Evolutionary conservation across 2,797 vertebrate genomes (phyloP), one percentile per base, ranked within the genome.

Genomic region (Thamnophis elegans): DNA sequence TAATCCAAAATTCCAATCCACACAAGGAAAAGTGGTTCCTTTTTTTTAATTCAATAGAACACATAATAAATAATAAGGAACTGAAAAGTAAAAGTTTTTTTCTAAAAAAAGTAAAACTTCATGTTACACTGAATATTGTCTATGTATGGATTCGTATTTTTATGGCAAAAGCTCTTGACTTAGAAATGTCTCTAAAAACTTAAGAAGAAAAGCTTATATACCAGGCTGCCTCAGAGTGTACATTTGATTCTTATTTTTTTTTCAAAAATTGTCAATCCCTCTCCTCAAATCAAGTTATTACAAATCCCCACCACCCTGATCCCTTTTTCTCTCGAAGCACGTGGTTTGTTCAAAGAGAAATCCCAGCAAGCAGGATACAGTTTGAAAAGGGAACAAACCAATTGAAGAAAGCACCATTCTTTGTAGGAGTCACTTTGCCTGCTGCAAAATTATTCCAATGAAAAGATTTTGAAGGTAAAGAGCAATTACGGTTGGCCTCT

Each of bases 401-500:
- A 95, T 96, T 97, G 97, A 94, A 97, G 94, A 95, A 93, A 95
- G 94, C 87, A 92, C 94, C 93, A 68, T 96, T 97, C 94, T 96
- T 97, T 94, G 96, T 93, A 95, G 60, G 92, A 97, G 93, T 96
- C 93, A 93, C 93, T 94, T 93, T 91, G 95, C 96, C 95, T 85
- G 62, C 93, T 96, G 93, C 95, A 96, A 96, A 97, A 97, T 97
- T 94, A 97, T 97, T 97, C 53, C 53, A 96, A 56, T 97, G 92
- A 97, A 97, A 97, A 96, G 96, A 62, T 94, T 96, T 94, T 89
- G 92, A 53, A 95, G 93, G 94, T 96, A 96, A 97, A 96, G 28
- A 92, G 95, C 96, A 97, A 96, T 97, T 96, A 97, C 97, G 93
- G 92, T 96, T 96, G 94, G 96, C 95, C 95, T 97, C 92, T 92